Conservation (phyloP, 2,797 vertebrate genomes). For the Pangasius mekongensis region DNA sequence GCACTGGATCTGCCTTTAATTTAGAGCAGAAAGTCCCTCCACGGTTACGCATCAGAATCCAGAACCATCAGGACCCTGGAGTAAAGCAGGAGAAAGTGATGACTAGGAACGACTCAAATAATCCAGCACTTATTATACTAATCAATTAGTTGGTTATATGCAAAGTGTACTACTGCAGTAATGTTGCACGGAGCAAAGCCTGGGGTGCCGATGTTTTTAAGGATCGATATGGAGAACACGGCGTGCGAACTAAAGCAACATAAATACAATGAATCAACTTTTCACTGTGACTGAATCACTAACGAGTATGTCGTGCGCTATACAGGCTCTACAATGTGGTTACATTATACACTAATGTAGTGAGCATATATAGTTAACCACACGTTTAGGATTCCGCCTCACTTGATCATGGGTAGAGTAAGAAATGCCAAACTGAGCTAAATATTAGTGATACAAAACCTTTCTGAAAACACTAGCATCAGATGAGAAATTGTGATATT, state of each 20-base stretch:
- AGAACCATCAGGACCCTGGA: background rate
- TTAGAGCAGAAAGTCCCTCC: background rate
- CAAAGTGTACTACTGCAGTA: background rate
- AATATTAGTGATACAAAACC: background rate
- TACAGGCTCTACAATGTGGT: background rate
- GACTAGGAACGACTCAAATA: background rate
- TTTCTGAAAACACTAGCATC: background rate
- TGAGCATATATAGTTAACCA: background rate
- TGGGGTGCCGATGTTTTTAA: background rate
- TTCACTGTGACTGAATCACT: background rate
- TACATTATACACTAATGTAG: background rate
- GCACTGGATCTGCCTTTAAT: constrained; percentile 10
- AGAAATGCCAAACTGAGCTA: background rate
- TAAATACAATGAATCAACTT: background rate
- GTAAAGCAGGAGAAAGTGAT: background rate
- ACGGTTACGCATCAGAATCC: background rate
- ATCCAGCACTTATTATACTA: background rate
- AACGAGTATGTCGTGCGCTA: background rate
- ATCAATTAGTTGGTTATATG: background rate
- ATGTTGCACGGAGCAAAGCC: background rate
- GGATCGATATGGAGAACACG: too few relatives aligned
- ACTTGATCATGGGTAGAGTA: background rate
- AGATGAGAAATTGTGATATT: background rate
- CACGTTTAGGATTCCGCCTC: background rate
- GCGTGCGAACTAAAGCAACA: too few relatives aligned